Conservation (phyloP, 2,113 vertebrate genomes). For the Ahaetulla prasina region DNA sequence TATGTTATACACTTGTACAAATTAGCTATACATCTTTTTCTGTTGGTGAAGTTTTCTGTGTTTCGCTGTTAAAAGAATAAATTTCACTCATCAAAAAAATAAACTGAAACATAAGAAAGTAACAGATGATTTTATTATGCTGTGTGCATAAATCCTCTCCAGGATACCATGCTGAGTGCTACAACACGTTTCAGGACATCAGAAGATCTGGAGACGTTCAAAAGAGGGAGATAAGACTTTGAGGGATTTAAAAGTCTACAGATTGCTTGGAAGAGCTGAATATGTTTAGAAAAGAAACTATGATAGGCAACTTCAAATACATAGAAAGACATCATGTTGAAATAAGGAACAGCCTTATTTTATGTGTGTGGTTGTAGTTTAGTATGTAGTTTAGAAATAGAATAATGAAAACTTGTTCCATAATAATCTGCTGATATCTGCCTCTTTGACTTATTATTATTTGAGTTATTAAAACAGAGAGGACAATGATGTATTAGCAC, state of each 20-base stretch:
- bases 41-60: background rate
- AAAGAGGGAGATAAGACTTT: background rate
- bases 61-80: background rate
- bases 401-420: background rate
- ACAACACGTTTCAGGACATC: background rate
- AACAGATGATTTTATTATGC: background rate
- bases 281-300: background rate
- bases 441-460: background rate
- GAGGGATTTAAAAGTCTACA: background rate
- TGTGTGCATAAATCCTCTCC: background rate
- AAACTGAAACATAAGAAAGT: background rate
- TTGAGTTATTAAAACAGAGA: background rate
- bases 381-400: background rate
- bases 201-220: background rate
- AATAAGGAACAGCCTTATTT: background rate
- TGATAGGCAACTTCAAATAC: background rate
- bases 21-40: background rate
- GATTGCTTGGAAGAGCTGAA: background rate
- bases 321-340: background rate
- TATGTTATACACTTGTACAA: background rate
- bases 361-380: background rate
- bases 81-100: background rate
- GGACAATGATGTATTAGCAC: background rate
- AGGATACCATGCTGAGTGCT: background rate
- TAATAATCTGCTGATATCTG: background rate